Percentiles rank a stretch among this genome's conserved stretches.
These are phyloP conservation scores for Mylabris phalerata DNA, from an alignment of 1,140 invertebrate genomes.

Conservation along the genomic window DNA sequence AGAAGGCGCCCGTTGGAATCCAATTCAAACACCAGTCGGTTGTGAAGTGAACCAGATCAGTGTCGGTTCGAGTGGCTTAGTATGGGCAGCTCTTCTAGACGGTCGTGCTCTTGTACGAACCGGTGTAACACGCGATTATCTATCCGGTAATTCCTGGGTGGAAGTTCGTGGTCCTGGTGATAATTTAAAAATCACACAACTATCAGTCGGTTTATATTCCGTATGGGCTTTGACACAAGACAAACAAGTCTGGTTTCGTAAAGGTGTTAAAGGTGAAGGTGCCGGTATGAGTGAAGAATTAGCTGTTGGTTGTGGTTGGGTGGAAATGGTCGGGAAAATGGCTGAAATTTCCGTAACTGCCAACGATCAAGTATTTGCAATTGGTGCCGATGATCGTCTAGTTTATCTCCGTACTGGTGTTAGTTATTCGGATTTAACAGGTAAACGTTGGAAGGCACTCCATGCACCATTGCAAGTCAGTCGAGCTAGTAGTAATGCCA, in stretches of 20 bases:
- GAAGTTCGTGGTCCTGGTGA: slow-evolving; percentile 68
- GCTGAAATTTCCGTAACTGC: slow-evolving; percentile 72
- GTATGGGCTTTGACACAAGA: slow-evolving; percentile 84
- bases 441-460: slow-evolving; percentile 76
- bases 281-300: slow-evolving; percentile 62
- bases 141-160: slow-evolving; percentile 66
- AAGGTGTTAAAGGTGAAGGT: slow-evolving; percentile 69
- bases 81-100: slow-evolving; percentile 78
- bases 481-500: slow-evolving; percentile 66
- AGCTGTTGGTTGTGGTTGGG: slow-evolving; percentile 70
- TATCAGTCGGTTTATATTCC: slow-evolving; percentile 76
- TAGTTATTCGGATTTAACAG: slow-evolving; percentile 67
- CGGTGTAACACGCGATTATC: slow-evolving; percentile 42
- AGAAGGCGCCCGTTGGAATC: slow-evolving; percentile 77
- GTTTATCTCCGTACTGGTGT: slow-evolving; percentile 78
- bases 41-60: slow-evolving; percentile 78
- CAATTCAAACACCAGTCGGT: slow-evolving; percentile 63
- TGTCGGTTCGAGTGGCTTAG: slow-evolving; percentile 73
- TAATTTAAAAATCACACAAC: slow-evolving; percentile 61
- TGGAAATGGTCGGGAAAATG: slow-evolving; percentile 80
- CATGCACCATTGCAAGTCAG: slow-evolving; percentile 72
- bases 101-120: slow-evolving; percentile 73
- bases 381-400: slow-evolving; percentile 63
- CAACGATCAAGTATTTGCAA: slow-evolving; percentile 76
- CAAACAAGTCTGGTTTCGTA: slow-evolving; percentile 81